Percentiles rank a stretch among this genome's conserved stretches.
These are phyloP conservation scores for Onchidella celtica DNA, from an alignment of 2,888 invertebrate species.

Conservation along the genomic window DNA sequence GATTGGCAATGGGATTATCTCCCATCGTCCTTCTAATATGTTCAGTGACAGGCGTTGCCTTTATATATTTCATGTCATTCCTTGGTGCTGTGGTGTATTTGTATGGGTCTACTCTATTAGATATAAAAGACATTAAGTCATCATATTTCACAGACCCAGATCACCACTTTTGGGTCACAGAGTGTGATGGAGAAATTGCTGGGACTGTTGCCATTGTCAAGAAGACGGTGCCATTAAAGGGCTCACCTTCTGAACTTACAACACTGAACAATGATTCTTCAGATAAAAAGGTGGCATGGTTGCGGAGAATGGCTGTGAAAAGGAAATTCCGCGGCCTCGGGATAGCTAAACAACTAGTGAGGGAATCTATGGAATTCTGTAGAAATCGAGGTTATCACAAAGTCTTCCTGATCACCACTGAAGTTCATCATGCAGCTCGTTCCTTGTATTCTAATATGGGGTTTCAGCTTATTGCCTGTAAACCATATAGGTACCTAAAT, in stretches of 20 bases:
- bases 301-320: conserved; percentile 59
- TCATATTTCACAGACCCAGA: conserved; percentile 53
- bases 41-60: neutral
- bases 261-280: neutral
- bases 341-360: conserved; percentile 56
- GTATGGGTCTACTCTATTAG: conserved; percentile 56
- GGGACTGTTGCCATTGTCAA: conserved; percentile 59
- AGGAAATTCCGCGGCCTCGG: conserved; percentile 54
- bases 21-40: conserved; percentile 18
- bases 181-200: conserved; percentile 52
- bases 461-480: conserved; percentile 51
- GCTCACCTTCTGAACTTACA: neutral
- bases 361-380: conserved; percentile 54
- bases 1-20: conserved; percentile 7
- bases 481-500: conserved; percentile 53
- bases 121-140: conserved; percentile 53
- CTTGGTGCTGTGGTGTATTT: conserved; percentile 54
- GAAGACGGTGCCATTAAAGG: conserved; percentile 15
- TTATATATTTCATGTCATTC: conserved; percentile 46
- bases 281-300: conserved; percentile 55
- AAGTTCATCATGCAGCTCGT: conserved; percentile 58
- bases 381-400: conserved; percentile 46
- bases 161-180: conserved; percentile 59
- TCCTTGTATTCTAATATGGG: conserved; percentile 54
- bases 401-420: conserved; percentile 59